Evolutionary conservation across 2,797 vertebrate species (phyloP).

Genomic region (Coluber constrictor): DNA sequence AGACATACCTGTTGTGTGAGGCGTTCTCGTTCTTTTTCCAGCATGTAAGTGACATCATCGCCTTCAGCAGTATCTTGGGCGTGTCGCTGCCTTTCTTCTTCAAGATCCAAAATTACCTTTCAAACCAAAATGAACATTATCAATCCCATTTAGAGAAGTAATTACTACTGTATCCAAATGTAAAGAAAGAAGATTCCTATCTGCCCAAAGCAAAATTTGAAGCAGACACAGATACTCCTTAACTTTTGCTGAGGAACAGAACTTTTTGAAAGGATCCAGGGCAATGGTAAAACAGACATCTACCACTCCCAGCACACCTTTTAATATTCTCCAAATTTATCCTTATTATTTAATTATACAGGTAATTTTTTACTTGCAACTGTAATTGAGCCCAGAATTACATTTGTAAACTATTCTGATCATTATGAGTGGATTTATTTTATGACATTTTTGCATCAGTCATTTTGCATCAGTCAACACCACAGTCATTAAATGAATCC

Average conservation of each 20-base stretch:
- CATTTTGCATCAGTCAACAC: background rate
- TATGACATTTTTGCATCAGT: background rate
- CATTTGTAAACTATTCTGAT: background rate
- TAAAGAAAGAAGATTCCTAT: background rate
- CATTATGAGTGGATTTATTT: background rate
- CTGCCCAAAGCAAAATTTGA: background rate
- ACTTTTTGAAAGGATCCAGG: background rate
- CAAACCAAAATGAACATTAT: constrained; percentile 23
- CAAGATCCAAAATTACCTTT: constrained; percentile 93
- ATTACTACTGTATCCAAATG: background rate
- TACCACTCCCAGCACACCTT: background rate
- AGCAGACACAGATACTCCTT: background rate
- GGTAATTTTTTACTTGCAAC: background rate
- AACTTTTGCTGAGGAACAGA: background rate
- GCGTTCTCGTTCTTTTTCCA: constrained; percentile 89
- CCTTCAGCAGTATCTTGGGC: constrained; percentile 86
- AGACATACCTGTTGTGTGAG: constrained; percentile 89
- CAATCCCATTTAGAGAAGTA: background rate
- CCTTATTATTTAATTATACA: background rate
- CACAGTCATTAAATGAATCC: background rate
- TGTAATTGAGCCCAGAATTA: background rate
- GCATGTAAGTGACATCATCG: constrained; percentile 90
- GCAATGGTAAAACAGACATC: background rate
- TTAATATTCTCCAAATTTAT: background rate
- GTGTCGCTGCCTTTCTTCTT: constrained; percentile 85